phyloP scores from a whole-genome alignment of 2,888 invertebrate species.

The Orgyia antiqua region DNA sequence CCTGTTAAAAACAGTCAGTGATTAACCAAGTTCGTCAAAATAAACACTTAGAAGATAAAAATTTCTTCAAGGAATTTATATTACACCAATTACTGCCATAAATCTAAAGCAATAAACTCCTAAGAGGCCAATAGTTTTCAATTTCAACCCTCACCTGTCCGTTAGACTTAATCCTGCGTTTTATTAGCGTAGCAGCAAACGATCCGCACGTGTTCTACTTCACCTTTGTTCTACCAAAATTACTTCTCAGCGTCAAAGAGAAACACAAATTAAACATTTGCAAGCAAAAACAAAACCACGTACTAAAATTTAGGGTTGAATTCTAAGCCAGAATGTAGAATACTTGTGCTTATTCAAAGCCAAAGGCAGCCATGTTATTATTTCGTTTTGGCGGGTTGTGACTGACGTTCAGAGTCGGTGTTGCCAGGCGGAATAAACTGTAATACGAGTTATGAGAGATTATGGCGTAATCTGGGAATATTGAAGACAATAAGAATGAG shows the following conservation, averaged over 20 bases:
- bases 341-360: constrained; percentile 24
- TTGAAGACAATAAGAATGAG: constrained; percentile 76
- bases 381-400: constrained; percentile 72
- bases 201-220: constrained; percentile 64
- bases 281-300: constrained; percentile 24
- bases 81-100: constrained; percentile 32
- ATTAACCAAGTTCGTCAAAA: too few species aligned
- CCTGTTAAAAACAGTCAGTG: too few species aligned
- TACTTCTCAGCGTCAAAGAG: constrained; percentile 25
- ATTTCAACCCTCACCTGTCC: constrained; percentile 71
- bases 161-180: constrained; percentile 64
- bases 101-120: constrained; percentile 48
- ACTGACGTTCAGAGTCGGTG: constrained; percentile 71
- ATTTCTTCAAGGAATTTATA: constrained; percentile 5
- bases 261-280: constrained; percentile 11
- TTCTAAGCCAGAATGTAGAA: constrained; percentile 11
- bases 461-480: constrained; percentile 75
- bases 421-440: constrained; percentile 77
- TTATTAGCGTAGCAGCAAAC: constrained; percentile 68
- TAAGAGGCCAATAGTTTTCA: constrained; percentile 72
- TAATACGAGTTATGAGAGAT: constrained; percentile 74
- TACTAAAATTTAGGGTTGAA: constrained; percentile 8
- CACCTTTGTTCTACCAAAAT: constrained; percentile 69
- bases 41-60: too few species aligned
- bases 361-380: constrained; percentile 56